Conservation (phyloP, 2,797 vertebrate species). For the Arctocebus calabarensis region DNA sequence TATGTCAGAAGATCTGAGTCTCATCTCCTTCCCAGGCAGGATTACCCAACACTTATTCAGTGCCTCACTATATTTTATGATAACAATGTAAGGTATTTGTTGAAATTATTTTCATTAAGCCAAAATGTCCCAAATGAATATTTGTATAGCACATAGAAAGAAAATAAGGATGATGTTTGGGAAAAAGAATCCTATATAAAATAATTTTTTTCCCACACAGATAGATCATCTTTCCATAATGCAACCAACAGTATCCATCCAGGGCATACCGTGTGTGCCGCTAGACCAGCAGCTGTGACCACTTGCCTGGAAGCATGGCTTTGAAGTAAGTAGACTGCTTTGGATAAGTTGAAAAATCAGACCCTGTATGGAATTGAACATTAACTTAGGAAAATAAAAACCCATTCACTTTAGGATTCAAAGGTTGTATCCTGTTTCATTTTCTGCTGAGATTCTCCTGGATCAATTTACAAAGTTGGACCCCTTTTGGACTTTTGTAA, state of each 20-base stretch:
- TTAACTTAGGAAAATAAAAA: conserved; percentile 26
- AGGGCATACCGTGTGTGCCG: rapidly evolving
- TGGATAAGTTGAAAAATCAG: conserved; percentile 4
- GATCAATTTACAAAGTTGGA: background rate
- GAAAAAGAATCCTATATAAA: background rate
- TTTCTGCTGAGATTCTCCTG: background rate
- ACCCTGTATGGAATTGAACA: background rate
- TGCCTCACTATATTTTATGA: background rate
- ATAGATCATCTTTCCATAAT: background rate
- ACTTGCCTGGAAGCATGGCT: background rate
- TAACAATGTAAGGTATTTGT: background rate
- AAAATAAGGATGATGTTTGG: background rate
- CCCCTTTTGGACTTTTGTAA: conserved; percentile 6
- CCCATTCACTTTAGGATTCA: background rate
- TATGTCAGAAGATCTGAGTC: background rate
- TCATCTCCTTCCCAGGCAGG: background rate
- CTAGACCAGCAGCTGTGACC: background rate
- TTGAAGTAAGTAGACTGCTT: conserved; percentile 3
- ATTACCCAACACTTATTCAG: background rate
- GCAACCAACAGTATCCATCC: rapidly evolving
- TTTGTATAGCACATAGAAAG: background rate
- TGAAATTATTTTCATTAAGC: background rate
- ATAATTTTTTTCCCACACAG: background rate
- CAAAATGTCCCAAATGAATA: background rate
- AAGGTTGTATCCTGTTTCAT: background rate